phyloP scores from a whole-genome alignment of 2,797 vertebrate species.

The Pogonophryne albipinna region DNA sequence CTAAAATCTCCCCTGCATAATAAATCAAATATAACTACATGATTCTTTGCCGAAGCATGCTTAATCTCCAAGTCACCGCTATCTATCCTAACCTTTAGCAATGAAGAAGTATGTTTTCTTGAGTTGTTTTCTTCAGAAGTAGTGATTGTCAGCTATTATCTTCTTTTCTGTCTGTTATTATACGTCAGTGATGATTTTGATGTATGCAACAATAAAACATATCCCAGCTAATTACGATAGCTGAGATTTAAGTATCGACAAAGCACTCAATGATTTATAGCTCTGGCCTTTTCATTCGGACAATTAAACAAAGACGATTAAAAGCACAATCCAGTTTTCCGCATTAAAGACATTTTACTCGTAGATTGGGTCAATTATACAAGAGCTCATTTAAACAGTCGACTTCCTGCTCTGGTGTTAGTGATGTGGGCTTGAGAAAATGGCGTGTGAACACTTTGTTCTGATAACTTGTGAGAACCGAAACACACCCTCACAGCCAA shows the following conservation, averaged over 20 bases:
- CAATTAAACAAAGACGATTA: slow-evolving; percentile 12
- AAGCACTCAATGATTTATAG: slow-evolving; percentile 7
- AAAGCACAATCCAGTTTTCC: background rate
- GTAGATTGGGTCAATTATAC: background rate
- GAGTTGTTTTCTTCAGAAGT: too few relatives aligned
- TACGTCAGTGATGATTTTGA: too few relatives aligned
- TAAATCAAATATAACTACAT: slow-evolving; percentile 2
- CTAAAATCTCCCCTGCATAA: background rate
- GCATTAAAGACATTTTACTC: background rate
- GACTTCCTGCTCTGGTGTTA: background rate
- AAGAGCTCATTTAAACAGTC: too few relatives aligned
- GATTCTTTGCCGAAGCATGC: slow-evolving; percentile 12
- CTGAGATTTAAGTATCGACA: background rate
- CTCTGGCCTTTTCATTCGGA: background rate
- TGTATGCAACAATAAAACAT: too few relatives aligned
- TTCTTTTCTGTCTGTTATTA: too few relatives aligned
- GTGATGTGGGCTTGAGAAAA: background rate
- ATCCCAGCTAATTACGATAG: background rate
- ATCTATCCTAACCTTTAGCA: background rate
- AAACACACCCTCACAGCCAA: slow-evolving; percentile 4
- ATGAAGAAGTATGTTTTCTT: too few relatives aligned
- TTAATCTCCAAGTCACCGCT: background rate
- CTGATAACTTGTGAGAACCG: slow-evolving; percentile 1
- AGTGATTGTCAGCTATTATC: too few relatives aligned
- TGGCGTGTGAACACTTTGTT: background rate